Base-by-base conservation (phyloP, 2,888 invertebrate genomes). In the Tipula unca region DNA sequence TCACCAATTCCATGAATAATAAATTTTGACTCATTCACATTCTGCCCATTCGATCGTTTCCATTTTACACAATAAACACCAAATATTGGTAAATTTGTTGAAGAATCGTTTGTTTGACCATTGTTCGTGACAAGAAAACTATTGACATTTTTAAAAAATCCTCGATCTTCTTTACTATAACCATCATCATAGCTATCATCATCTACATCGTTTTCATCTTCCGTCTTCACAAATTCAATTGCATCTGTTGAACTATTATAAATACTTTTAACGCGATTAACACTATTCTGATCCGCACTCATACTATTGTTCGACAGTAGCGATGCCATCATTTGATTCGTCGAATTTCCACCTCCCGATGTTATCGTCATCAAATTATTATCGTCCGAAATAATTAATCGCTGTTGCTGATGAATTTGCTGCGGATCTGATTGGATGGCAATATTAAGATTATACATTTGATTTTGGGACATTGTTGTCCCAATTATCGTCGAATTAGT, bases 11-110 rank as follows among this genome's bases (percentile, higher is more conserved):
- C 90, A 84, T 88, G 88, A 36, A 91, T 89, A 13, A 90, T 86
- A 87, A 91, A 91, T 87, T 90, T 91, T 13, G 91, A 90, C 87
- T 91, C 91, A 86, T 91, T 90, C 86, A 90, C 90, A 35, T 90
- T 89, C 85, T 89, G 89, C n/a, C 86, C 86, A 13, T 89, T 90
- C 3, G 87, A 87, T 0, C 91, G 89, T 3, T 90, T 89, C 91
- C 91, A 91, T 86, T 89, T 90, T 85, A 91, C 89, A 85, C 91
- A 91, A 87, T 90, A 91, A 1, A 91, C 87, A 39, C 91, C 91
- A 86, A 90, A 91, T 32, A 88, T 87, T 36, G 88, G 88, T 84
- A 84, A 84, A 83, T n/a, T 39, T 14, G 85, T 6, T 39, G 85
- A 10, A n/a, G 83, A 5, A 83, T 83, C 83, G 84, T 82, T 36